phyloP scores from a whole-genome alignment of 2,113 vertebrate genomes.

The Telmatochromis sp. region DNA sequence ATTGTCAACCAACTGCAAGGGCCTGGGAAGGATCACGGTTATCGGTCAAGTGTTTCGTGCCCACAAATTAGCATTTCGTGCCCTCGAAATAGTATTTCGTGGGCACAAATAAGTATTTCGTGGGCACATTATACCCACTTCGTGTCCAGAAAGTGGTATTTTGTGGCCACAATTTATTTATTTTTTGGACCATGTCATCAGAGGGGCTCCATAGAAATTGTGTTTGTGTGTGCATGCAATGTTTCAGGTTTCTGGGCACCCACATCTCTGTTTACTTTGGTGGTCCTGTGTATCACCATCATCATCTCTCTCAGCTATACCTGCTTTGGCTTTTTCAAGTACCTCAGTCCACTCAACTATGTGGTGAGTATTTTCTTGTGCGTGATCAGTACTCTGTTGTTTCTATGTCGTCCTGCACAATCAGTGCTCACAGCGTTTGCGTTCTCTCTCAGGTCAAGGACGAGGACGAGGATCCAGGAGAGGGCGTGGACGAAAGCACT shows the following conservation, averaged over 20 bases:
- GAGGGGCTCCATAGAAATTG: not conserved
- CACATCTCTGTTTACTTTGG: conserved; percentile 84
- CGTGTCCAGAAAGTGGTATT: fast-evolving
- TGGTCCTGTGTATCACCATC: conserved; percentile 79
- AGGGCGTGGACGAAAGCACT: conserved; percentile 15
- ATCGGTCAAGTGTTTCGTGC: fast-evolving
- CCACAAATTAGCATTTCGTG: not conserved
- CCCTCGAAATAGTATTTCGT: fast-evolving
- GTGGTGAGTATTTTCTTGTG: conserved; percentile 64
- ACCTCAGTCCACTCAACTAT: conserved; percentile 87
- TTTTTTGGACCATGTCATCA: not conserved
- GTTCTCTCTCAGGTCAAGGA: conserved; percentile 52
- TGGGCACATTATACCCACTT: not conserved
- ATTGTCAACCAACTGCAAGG: not conserved
- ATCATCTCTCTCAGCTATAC: conserved; percentile 75
- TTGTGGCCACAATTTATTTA: not conserved
- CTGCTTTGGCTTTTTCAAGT: conserved; percentile 87
- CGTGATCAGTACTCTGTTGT: not conserved
- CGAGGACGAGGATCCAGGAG: conserved; percentile 34
- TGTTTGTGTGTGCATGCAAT: not conserved
- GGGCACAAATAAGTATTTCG: not conserved
- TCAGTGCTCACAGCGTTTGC: not conserved
- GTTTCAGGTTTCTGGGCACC: conserved; percentile 80
- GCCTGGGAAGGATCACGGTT: not conserved
- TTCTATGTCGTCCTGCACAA: not conserved